phyloP scores from a whole-genome alignment of 1,140 invertebrate genomes.

The Hirudo medicinalis region DNA sequence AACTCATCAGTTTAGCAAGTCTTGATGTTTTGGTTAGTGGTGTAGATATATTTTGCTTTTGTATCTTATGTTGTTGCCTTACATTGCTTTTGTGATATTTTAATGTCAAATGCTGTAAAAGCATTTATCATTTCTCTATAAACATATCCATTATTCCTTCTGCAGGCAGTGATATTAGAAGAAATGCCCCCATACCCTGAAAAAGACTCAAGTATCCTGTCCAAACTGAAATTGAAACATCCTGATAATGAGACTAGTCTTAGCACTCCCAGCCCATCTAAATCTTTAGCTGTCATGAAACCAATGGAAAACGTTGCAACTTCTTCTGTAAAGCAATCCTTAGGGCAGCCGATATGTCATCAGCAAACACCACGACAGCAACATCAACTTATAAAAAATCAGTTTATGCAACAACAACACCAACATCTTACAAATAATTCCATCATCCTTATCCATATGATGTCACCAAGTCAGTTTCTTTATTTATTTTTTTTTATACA shows the following conservation, averaged over 20 bases:
- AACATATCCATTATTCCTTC: neutral
- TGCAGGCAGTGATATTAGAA: constrained; percentile 83
- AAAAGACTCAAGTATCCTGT: constrained; percentile 78
- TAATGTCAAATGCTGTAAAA: too few species aligned
- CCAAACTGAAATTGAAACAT: constrained; percentile 85
- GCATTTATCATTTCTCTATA: too few species aligned
- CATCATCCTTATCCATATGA: constrained; percentile 1
- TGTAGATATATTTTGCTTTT: neutral
- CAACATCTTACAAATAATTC: neutral
- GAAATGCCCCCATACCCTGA: constrained; percentile 99
- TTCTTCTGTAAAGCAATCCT: neutral
- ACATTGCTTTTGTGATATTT: too few species aligned
- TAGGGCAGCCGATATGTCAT: neutral
- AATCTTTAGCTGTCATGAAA: constrained; percentile 28
- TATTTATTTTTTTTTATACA: neutral
- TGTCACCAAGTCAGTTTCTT: neutral
- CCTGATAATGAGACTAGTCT: constrained; percentile 32
- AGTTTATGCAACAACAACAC: neutral
- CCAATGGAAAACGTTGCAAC: neutral
- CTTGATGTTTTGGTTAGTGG: constrained; percentile 72
- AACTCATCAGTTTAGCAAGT: constrained; percentile 86
- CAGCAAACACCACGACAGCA: constrained; percentile 1
- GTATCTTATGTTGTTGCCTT: neutral
- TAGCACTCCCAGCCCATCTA: constrained; percentile 25
- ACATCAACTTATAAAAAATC: neutral